A percentile compares a stretch with the other conserved stretches of the same genome.
Conservation (phyloP, 2,888 invertebrate genomes). For the Platypus cylindrus region DNA sequence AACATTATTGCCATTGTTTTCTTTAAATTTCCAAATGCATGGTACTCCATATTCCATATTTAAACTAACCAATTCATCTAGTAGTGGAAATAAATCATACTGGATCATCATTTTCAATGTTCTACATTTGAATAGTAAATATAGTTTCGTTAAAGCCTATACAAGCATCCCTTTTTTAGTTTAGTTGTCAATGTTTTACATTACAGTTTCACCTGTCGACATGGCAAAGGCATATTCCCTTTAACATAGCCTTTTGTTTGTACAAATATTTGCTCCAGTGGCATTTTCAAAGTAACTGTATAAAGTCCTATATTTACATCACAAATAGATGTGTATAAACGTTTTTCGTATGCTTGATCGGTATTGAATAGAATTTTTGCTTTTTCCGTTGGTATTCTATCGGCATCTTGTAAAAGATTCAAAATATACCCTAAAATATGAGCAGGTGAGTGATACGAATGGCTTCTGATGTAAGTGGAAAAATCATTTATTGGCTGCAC, state of each 20-base stretch:
- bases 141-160: slow-evolving; percentile 27
- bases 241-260: slow-evolving; percentile 22
- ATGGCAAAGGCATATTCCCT: slow-evolving; percentile 25
- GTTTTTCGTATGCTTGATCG: slow-evolving; percentile 24
- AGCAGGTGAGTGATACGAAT: too few relatives aligned
- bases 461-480: too few relatives aligned
- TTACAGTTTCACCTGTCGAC: slow-evolving; percentile 21
- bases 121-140: slow-evolving; percentile 22
- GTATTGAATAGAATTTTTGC: slow-evolving; percentile 27
- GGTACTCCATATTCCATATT: slow-evolving; percentile 31
- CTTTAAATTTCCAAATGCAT: slow-evolving; percentile 13
- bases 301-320: slow-evolving; percentile 21
- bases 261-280: slow-evolving; percentile 23
- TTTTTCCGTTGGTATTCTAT: slow-evolving; percentile 8
- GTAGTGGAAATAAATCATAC: slow-evolving; percentile 26
- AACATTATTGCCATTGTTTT: too few relatives aligned
- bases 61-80: slow-evolving; percentile 27
- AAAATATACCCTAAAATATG: slow-evolving; percentile 19
- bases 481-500: too few relatives aligned
- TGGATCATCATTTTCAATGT: slow-evolving; percentile 23
- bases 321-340: slow-evolving; percentile 25
- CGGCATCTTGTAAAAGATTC: slow-evolving; percentile 19
- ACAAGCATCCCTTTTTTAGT: slow-evolving; percentile 9
- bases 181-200: slow-evolving; percentile 1
- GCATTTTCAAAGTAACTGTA: slow-evolving; percentile 22